phyloP scores from a whole-genome alignment of 2,797 vertebrate genomes.

The Cephalopachus bancanus region DNA sequence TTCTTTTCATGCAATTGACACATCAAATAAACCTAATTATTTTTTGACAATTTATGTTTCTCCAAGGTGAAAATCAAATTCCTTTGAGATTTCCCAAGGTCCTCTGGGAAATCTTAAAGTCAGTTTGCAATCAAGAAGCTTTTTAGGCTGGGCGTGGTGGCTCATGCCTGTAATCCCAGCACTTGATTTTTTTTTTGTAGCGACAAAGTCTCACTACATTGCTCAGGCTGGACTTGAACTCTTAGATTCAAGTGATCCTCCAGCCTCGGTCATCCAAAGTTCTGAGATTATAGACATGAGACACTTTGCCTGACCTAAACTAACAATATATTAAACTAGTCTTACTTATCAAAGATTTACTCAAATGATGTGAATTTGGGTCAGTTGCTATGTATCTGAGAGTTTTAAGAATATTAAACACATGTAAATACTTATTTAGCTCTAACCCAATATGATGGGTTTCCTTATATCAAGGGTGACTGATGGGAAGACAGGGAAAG shows the following conservation, averaged over 20 bases:
- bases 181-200: too few relatives aligned
- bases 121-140: not conserved
- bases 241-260: too few relatives aligned
- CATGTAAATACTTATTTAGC: not conserved
- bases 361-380: not conserved
- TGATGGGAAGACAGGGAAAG: not conserved
- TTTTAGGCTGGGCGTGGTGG: not conserved
- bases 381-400: not conserved
- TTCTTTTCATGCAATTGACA: not conserved
- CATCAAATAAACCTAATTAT: not conserved
- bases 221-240: too few relatives aligned
- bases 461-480: not conserved
- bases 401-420: not conserved
- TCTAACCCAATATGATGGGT: not conserved
- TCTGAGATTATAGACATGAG: too few relatives aligned
- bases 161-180: too few relatives aligned
- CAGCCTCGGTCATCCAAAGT: too few relatives aligned
- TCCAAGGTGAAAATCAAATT: not conserved
- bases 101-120: not conserved
- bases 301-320: not conserved
- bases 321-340: not conserved
- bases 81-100: not conserved
- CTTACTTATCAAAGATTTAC: not conserved
- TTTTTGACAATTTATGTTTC: constrained; percentile 13
- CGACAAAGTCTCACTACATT: too few relatives aligned